A percentile compares a stretch with the other conserved stretches of the same genome.
These are phyloP conservation scores for Microtus oregoni DNA, from an alignment of 2,113 vertebrate species.

Conservation along the genomic window DNA sequence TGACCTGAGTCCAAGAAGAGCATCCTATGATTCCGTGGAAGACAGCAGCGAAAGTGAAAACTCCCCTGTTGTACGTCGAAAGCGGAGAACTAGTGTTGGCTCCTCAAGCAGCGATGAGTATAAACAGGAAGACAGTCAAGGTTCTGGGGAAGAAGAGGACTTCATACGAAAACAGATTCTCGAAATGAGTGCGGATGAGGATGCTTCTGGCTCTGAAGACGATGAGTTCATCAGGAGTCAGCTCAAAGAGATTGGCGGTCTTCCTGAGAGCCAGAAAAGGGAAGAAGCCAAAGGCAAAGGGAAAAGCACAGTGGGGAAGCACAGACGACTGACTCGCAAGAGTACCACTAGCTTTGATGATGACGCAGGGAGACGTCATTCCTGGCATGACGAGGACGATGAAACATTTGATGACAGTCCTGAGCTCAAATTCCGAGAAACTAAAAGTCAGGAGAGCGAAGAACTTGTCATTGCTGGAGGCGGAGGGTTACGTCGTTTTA, in stretches of 20 bases:
- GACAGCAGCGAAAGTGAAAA: constrained; percentile 95
- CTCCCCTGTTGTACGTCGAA: constrained; percentile 90
- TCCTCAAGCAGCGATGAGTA: constrained; percentile 96
- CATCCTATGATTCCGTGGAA: constrained; percentile 89
- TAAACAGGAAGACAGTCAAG: constrained; percentile 92
- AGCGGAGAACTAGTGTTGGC: constrained; percentile 87
- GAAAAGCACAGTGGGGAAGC: constrained; percentile 85
- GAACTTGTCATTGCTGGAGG: constrained; percentile 85
- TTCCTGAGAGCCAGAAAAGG: constrained; percentile 83
- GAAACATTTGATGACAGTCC: constrained; percentile 88
- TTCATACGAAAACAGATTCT: constrained; percentile 95
- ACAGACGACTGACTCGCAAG: constrained; percentile 85
- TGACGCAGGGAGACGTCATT: constrained; percentile 89
- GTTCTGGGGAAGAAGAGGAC: constrained; percentile 96
- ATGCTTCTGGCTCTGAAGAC: constrained; percentile 93
- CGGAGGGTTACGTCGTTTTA: constrained; percentile 90
- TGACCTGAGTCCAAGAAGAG: constrained; percentile 82
- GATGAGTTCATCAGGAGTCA: constrained; percentile 90
- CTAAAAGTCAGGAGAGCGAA: constrained; percentile 91
- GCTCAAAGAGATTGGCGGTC: constrained; percentile 86
- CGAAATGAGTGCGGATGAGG: constrained; percentile 94
- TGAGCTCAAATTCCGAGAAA: constrained; percentile 89
- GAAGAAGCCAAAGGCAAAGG: constrained; percentile 84
- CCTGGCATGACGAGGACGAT: constrained; percentile 89
- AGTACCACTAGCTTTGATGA: constrained; percentile 91